Conservation (phyloP, 2,888 invertebrate genomes). For the Cecidostiba fungosa region DNA sequence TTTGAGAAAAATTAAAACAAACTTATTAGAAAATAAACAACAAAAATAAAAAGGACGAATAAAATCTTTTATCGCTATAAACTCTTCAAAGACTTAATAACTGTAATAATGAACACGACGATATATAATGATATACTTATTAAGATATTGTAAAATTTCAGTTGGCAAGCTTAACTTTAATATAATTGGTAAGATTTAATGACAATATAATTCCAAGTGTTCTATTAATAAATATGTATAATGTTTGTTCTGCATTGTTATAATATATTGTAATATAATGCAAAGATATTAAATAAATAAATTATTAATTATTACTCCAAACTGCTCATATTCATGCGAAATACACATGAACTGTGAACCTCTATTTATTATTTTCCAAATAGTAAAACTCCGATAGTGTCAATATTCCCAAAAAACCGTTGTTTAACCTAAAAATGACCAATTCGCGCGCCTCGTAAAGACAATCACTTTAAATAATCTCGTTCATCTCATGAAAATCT, state of each 20-base stretch:
- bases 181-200: conserved; percentile 15
- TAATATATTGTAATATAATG: conserved; percentile 40
- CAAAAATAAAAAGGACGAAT: conserved; percentile 9
- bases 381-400: too few species aligned
- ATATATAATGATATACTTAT: conserved; percentile 18
- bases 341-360: too few species aligned
- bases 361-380: too few species aligned
- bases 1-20: neutral
- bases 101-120: neutral
- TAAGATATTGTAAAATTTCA: neutral
- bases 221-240: conserved; percentile 14
- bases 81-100: conserved; percentile 30
- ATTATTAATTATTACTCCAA: conserved; percentile 26
- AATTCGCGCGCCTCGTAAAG: too few species aligned
- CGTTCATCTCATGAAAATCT: neutral
- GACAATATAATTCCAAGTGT: conserved; percentile 53
- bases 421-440: too few species aligned
- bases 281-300: conserved; percentile 43
- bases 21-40: neutral
- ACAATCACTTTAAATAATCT: too few species aligned
- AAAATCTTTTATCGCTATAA: neutral
- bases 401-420: too few species aligned
- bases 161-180: neutral
- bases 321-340: neutral
- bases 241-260: conserved; percentile 43